Evolutionary conservation across 2,113 vertebrate species (phyloP).

Genomic region (Phyllopteryx taeniolatus): DNA sequence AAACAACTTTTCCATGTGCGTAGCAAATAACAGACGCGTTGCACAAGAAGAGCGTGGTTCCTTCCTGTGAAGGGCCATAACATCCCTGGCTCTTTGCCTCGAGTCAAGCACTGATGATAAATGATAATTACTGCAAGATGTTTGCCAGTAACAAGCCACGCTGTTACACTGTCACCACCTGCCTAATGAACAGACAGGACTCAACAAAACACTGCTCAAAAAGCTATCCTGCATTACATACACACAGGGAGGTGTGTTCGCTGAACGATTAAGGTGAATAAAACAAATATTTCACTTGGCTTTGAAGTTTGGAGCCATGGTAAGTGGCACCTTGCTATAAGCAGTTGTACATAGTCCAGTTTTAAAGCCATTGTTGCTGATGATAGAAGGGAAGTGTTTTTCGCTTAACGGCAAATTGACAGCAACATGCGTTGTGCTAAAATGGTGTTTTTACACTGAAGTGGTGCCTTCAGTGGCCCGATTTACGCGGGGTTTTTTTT

Average conservation of each 20-base stretch:
- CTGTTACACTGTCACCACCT: constrained; percentile 61
- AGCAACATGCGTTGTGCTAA: neutral
- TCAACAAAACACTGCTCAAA: constrained; percentile 51
- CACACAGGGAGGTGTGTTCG: constrained; percentile 43
- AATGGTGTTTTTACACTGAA: neutral
- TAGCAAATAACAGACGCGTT: neutral
- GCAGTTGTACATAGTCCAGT: constrained; percentile 31
- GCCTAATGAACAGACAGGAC: constrained; percentile 60
- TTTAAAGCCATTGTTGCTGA: constrained; percentile 14
- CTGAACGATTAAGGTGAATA: constrained; percentile 39
- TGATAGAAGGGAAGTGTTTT: constrained; percentile 17
- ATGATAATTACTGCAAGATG: constrained; percentile 51
- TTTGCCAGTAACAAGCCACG: constrained; percentile 49
- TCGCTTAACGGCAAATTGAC: constrained; percentile 10
- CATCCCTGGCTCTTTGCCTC: constrained; percentile 26
- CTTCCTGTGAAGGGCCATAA: constrained; percentile 18
- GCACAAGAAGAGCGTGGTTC: neutral
- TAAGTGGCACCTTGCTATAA: constrained; percentile 45
- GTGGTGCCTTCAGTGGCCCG: neutral
- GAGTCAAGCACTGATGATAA: constrained; percentile 42
- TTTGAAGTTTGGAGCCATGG: constrained; percentile 42
- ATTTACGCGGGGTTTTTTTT: neutral
- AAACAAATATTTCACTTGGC: constrained; percentile 18
- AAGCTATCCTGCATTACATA: constrained; percentile 21
- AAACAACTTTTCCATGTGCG: neutral